Base-by-base conservation (phyloP, 2,888 invertebrate genomes). In the Toxonevra muliebris region DNA sequence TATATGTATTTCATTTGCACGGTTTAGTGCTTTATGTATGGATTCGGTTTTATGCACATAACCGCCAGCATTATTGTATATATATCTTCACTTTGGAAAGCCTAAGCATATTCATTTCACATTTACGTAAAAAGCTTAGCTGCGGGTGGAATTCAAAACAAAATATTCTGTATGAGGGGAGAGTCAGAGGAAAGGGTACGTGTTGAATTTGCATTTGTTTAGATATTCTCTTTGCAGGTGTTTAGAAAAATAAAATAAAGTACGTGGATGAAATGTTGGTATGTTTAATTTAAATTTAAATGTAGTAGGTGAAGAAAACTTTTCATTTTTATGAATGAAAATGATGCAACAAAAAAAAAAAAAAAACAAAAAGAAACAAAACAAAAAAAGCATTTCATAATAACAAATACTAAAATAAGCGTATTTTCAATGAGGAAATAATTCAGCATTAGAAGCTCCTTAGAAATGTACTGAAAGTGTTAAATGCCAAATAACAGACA, bases 1-100 rank as follows among this genome's bases (percentile, higher is more conserved):
- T 52, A 45, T 15, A 41, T 13, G 57, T n/a, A 7, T 8, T n/a
- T 19, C 41, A 2, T 53, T 55, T 54, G 63, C 57, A 64, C 55
- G 64, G 57, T 57, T 52, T 52, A 58, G 58, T 65, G 59, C 58
- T 58, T 50, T 65, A 58, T 52, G 59, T 59, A 58, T 58, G 42
- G 65, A 58, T 65, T 65, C 52, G 65, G 65, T 65, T 65, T 65
- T 65, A 59, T 65, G 65, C 65, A 59, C 65, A 59, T 58, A 65
- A 65, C 65, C 65, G 65, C 65, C 58, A 42, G 65, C 65, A 52
- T 48, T 10, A 48, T 48, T 8, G 9, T 15, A 48, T 11, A 30
- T 7, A 30, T 30, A 30, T 30, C 30, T 30, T 30, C 30, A 4
- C 30, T 7, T 5, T 48, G 48, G n/a, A 65, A 65, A 52, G 41